phyloP scores from a whole-genome alignment of 2,113 vertebrate species.

The Cichladusa arquata region DNA sequence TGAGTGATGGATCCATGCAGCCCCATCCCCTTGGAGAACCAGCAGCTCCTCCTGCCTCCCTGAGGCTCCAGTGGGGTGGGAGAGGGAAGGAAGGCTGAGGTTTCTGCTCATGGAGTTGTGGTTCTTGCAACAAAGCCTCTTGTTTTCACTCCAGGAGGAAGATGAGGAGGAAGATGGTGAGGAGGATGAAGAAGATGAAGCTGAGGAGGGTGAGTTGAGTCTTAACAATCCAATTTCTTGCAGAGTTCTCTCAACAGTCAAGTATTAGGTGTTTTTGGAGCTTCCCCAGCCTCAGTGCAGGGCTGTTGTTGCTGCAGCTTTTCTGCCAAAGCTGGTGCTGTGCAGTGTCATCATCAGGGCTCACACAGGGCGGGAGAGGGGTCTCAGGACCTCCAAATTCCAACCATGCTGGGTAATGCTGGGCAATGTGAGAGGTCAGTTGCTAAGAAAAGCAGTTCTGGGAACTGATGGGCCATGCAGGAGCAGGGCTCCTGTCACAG shows the following conservation, averaged over 20 bases:
- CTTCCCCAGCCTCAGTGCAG: not conserved
- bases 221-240: not conserved
- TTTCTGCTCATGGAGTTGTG: not conserved
- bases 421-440: not conserved
- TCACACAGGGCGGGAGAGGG: not conserved
- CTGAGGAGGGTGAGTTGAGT: constrained; percentile 53
- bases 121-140: not conserved
- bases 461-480: rapidly evolving
- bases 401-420: not conserved
- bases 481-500: not conserved
- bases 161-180: constrained; percentile 71
- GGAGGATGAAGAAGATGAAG: constrained; percentile 67
- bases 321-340: rapidly evolving
- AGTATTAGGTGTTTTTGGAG: not conserved
- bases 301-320: not conserved
- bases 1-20: not conserved
- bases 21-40: not conserved
- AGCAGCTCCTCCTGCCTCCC: not conserved
- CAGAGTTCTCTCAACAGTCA: not conserved
- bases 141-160: constrained; percentile 53
- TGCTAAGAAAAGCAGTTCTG: not conserved
- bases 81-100: not conserved
- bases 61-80: not conserved
- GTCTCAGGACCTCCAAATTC: not conserved
- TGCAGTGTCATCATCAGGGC: not conserved